Evolutionary conservation across 1,140 invertebrate species (phyloP).

Genomic region (Babylonia areolata): DNA sequence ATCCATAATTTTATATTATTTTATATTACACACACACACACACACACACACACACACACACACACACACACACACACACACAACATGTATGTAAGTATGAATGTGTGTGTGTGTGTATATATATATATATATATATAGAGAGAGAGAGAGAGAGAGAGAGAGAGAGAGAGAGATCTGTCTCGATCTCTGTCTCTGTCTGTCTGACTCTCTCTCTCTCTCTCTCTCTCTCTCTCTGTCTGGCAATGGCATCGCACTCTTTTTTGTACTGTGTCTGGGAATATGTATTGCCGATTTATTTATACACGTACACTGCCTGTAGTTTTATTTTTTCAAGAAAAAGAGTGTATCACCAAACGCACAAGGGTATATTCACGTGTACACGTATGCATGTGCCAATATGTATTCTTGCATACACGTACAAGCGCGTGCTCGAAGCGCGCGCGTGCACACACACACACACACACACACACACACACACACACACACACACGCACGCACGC

Average conservation of each 20-base stretch:
- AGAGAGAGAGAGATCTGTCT: too few species aligned
- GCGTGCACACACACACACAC: constrained; percentile 9
- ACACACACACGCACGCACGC: constrained; percentile 17
- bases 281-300: too few species aligned
- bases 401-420: neutral
- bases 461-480: constrained; percentile 22
- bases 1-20: neutral
- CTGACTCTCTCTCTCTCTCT: neutral
- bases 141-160: too few species aligned
- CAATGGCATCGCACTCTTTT: too few species aligned
- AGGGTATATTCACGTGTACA: neutral
- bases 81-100: too few species aligned
- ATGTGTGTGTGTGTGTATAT: too few species aligned
- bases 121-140: too few species aligned
- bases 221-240: neutral
- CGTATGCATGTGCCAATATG: neutral
- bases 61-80: neutral
- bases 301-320: too few species aligned
- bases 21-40: too few species aligned
- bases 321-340: too few species aligned
- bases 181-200: neutral
- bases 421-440: neutral
- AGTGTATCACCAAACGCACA: too few species aligned
- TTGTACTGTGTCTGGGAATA: too few species aligned
- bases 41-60: neutral